Evolutionary conservation across 2,888 invertebrate species (phyloP), one percentile per base, ranked within the genome.

Genomic region (Tiliacea citrago): DNA sequence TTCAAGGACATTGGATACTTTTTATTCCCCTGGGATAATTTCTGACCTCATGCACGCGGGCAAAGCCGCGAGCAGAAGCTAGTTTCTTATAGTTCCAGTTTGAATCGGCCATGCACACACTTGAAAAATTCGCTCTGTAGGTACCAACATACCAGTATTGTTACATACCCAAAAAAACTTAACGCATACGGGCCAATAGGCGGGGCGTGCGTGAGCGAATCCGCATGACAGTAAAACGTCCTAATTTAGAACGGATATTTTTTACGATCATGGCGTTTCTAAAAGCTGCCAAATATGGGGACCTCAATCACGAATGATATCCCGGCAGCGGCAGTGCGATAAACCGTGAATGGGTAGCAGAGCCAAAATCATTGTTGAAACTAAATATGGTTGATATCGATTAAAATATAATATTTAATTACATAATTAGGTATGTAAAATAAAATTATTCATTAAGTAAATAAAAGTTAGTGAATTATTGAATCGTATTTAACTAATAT

Each of bases 401-500:
- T n/a, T 24, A 24, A 18, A 18, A 5, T 21, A 24, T 45, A 12
- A 4, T 6, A 18, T 45, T 24, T 24, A 45, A 12, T 29, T 29
- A 13, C 24, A 0, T n/a, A 29, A 29, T 2, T 29, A 29, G 29
- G 29, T 29, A 6, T 18, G 8, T 60, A 45, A 61, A 47, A 39
- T 16, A 35, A 69, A 35, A 35, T 18, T 18, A n/a, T 21, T 55
- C 21, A 29, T 12, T 8, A 35, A 12, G 12, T 45, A 45, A 51
- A 53, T 21, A 42, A 16, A 70, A 70, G 29, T 45, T 2, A 29
- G n/a, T 49, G 35, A 24, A 49, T 16, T 29, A 21, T 42, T 21
- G 2, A 42, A 53, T 68, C 29, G 29, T 5, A 68, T 69, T 71
- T 68, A 29, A 53, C 42, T 49, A 42, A 67, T 42, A 21, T 5